Conservation (phyloP, 2,888 invertebrate species). For the Melipona beecheii region DNA sequence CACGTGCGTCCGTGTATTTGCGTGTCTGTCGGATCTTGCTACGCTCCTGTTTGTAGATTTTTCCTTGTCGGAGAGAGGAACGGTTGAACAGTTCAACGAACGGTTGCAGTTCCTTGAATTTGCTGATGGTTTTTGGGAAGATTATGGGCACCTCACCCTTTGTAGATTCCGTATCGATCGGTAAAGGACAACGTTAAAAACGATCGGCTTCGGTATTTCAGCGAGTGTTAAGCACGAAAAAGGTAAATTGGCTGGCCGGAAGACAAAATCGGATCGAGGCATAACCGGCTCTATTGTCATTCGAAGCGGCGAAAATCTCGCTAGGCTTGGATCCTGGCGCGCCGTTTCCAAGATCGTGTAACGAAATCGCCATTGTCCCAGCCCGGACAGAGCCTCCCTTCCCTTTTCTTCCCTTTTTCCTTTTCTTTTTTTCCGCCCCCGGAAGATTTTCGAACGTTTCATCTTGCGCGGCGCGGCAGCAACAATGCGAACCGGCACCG, state of each 20-base stretch:
- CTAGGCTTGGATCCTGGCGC: conserved; percentile 15
- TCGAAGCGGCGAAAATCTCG: conserved; percentile 35
- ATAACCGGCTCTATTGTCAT: conserved; percentile 49
- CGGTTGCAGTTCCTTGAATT: neutral
- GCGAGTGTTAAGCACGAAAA: conserved; percentile 47
- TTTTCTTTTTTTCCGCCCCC: conserved; percentile 27
- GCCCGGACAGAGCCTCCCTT: conserved; percentile 28
- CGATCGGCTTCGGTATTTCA: neutral
- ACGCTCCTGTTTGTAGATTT: neutral
- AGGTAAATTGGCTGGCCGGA: conserved; percentile 41
- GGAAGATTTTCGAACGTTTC: conserved; percentile 68
- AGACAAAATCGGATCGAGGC: conserved; percentile 54
- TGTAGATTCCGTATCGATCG: neutral
- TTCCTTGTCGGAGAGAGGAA: neutral
- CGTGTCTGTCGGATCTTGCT: neutral
- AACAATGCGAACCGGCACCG: conserved; percentile 66
- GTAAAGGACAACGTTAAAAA: neutral
- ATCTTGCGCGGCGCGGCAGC: conserved; percentile 64
- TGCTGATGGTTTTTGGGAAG: neutral
- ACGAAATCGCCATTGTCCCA: conserved; percentile 58
- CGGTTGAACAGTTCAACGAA: neutral
- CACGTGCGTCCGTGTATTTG: conserved; percentile 22
- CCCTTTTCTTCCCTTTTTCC: conserved; percentile 30
- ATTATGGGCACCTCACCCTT: neutral
- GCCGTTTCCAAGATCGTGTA: conserved; percentile 51